phyloP scores from a whole-genome alignment of 2,888 invertebrate genomes.

The Nemoura dubitans region DNA sequence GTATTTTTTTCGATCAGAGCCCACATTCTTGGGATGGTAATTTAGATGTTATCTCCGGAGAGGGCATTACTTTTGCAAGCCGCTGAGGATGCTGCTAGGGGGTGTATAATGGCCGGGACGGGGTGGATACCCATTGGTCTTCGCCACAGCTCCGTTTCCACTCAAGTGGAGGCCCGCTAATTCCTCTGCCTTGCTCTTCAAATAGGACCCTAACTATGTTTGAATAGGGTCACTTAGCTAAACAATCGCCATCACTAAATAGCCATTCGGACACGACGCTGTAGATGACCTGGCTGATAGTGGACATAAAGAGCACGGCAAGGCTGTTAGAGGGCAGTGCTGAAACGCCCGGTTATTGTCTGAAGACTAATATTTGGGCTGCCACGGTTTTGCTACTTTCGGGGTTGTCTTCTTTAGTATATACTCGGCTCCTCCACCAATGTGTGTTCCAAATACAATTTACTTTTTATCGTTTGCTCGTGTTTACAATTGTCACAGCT shows the following conservation, averaged over 20 bases:
- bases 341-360: too few relatives aligned
- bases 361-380: too few relatives aligned
- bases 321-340: too few relatives aligned
- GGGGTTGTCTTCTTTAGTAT: too few relatives aligned
- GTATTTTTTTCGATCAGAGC: neutral
- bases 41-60: neutral
- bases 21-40: neutral
- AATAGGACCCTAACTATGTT: neutral
- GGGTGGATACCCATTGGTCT: neutral
- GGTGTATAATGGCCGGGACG: neutral
- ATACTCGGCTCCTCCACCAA: neutral
- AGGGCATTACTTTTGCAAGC: neutral
- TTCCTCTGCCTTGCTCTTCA: too few relatives aligned
- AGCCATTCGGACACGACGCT: neutral
- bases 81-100: neutral
- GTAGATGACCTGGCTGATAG: too few relatives aligned
- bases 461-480: neutral
- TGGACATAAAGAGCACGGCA: too few relatives aligned
- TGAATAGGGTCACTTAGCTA: slow-evolving; percentile 27
- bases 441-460: neutral
- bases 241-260: slow-evolving; percentile 21
- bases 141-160: neutral
- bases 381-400: too few relatives aligned
- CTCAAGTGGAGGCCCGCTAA: neutral
- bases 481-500: neutral